Conservation (phyloP, 2,113 vertebrate species). For the Melanerpes aurifrons region DNA sequence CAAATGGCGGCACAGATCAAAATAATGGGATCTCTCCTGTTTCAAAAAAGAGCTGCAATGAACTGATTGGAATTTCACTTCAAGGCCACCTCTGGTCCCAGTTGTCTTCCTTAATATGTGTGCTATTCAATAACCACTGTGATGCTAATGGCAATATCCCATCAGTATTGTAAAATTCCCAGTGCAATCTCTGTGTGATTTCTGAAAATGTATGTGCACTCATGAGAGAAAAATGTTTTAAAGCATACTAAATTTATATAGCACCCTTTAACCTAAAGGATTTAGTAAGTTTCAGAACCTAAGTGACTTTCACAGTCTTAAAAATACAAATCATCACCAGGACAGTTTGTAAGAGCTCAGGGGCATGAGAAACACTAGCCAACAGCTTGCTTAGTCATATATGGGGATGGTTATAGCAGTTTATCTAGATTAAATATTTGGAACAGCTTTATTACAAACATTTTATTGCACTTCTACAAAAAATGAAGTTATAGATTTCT, state of each 20-base stretch:
- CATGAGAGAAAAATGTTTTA: neutral
- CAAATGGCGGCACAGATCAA: conserved; percentile 8
- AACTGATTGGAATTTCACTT: conserved; percentile 22
- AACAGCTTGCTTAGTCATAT: neutral
- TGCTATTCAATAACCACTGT: neutral
- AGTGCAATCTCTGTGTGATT: neutral
- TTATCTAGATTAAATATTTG: neutral
- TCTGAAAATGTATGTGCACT: neutral
- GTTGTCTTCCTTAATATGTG: neutral
- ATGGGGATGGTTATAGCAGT: neutral
- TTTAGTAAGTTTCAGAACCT: neutral
- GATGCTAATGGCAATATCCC: neutral
- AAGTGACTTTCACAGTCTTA: neutral
- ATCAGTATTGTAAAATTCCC: neutral
- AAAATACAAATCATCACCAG: neutral
- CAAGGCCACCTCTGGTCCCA: neutral
- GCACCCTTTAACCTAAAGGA: neutral
- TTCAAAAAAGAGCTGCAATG: neutral
- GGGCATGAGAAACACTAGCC: neutral
- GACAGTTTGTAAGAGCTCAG: neutral
- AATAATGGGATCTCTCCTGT: conserved; percentile 4
- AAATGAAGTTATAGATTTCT: neutral
- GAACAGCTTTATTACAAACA: neutral
- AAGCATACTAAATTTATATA: neutral
- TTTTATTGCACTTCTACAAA: neutral